Conservation (phyloP, 1,140 invertebrate species). For the Eciton burchellii region DNA sequence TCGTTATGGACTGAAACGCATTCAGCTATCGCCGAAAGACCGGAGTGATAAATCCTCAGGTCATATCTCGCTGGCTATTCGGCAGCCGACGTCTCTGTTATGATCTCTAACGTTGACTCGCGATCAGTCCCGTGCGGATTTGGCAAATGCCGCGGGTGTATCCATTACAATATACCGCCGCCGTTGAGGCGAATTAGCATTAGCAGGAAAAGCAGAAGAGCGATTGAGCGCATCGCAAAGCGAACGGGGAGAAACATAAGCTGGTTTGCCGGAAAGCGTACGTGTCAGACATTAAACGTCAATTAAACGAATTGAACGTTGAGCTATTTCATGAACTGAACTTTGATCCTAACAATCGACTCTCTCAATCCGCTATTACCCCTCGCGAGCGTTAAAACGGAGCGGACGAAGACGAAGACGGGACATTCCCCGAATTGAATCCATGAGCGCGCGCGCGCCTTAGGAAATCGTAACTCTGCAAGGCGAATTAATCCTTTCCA, state of each 20-base stretch:
- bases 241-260: too few species aligned
- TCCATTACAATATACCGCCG: neutral
- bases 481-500: neutral
- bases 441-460: neutral
- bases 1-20: neutral
- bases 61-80: neutral
- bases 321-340: too few species aligned
- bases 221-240: too few species aligned
- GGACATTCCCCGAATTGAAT: neutral
- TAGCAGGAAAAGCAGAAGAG: neutral
- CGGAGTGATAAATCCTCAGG: slow-evolving; percentile 43
- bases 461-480: neutral
- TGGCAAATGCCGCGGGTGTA: neutral
- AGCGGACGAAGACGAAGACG: neutral
- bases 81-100: slow-evolving; percentile 35
- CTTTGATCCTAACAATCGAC: too few species aligned
- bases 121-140: neutral
- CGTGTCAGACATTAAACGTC: too few species aligned
- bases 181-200: neutral
- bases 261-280: too few species aligned
- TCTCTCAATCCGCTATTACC: too few species aligned
- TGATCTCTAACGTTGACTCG: slow-evolving; percentile 49
- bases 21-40: too few species aligned
- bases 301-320: neutral
- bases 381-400: neutral